Base-by-base conservation (phyloP, 2,797 vertebrate genomes). In the Octomys mimax region DNA sequence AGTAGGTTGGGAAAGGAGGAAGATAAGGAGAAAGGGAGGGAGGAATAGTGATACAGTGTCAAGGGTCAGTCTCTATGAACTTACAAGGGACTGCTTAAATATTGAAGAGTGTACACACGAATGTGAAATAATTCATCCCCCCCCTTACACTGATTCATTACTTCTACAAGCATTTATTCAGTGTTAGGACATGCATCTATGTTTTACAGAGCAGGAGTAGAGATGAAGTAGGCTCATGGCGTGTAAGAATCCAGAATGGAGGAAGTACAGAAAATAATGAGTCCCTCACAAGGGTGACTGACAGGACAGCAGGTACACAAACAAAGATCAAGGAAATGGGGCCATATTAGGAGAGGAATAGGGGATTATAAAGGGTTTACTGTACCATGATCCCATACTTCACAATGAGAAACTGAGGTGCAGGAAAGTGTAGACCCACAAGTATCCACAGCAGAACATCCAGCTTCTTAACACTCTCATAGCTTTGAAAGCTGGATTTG, bases 151-250 rank as follows among this genome's bases (percentile, higher is more conserved):
- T 19, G 49, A 77, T 70, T 90, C 33, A 46, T 82, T 87, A 22
- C 16, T 46, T 75, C 79, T 75, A n/a, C 14, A 66, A 93, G 26
- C 31, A 79, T 79, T 79, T 82, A 66, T 68, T 91, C 83, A 84
- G n/a, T 31, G 66, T 46, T 8, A 84, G 52, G 52, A 70, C 24
- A 79, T 13, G 31, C n/a, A 49, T 82, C 66, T n/a, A 11, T 77
- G 39, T 91, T 91, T 95, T 70, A 91, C 70, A 85, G 92, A 89
- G 31, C 80, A 21, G 36, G 39, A 24, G n/a, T 42, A 46, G 57
- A 94, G 75, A 66, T 73, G 57, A 93, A 82, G 33, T 18, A 85
- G 62, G 90, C 5, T 64, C 13, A 2, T 26, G 4, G 4, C 49
- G 26, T 82, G 12, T 62, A 78, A 61, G 73, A 68, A 73, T 71